Base-by-base conservation (phyloP, 2,888 invertebrate genomes). In the Protophormia terraenovae region DNA sequence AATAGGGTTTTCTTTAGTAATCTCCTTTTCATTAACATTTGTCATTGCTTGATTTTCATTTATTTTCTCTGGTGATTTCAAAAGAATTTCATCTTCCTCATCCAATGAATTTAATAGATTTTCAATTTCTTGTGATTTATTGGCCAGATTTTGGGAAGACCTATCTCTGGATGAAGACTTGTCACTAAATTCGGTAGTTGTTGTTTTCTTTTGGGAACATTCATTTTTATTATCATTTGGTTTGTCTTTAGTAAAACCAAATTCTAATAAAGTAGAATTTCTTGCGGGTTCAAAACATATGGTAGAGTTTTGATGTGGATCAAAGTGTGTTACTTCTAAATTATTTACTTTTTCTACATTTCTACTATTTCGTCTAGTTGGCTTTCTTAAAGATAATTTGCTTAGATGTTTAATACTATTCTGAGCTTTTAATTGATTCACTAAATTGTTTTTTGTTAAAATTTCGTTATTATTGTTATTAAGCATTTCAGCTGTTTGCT, bases 111-210 rank as follows among this genome's bases (percentile, higher is more conserved):
- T 72, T 16, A 88, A 53, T 7, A 86, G 10, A 66, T 84, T 24
- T 66, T 86, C 86, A 35, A 88, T 88, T 72, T 82, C 60, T 32
- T 87, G 75, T 1, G 77, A 75, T 55, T 86, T 84, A 16, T 87
- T 82, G 14, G 77, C 38, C 1, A 87, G 47, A 79, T 87, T 87
- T 64, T 67, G 22, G 2, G 38, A 64, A 27, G 45, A 24, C 27
- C 4, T 62, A 10, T 53, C 14, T 29, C 38, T 38, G 3, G 69
- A 12, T 14, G 27, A 14, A 2, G 38, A 8, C 4, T n/a, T 38
- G 14, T 27, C 3, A 1, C 16, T 32, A 45, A 38, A 12, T 45
- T 47, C 0, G 2, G 12, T 16, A n/a, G n/a, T n/a, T n/a, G n/a
- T n/a, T n/a, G n/a, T 5, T 8, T 10, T 32, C 16, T 14, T 35